Conservation (phyloP, 2,113 vertebrate species). For the Macrotis lagotis region DNA sequence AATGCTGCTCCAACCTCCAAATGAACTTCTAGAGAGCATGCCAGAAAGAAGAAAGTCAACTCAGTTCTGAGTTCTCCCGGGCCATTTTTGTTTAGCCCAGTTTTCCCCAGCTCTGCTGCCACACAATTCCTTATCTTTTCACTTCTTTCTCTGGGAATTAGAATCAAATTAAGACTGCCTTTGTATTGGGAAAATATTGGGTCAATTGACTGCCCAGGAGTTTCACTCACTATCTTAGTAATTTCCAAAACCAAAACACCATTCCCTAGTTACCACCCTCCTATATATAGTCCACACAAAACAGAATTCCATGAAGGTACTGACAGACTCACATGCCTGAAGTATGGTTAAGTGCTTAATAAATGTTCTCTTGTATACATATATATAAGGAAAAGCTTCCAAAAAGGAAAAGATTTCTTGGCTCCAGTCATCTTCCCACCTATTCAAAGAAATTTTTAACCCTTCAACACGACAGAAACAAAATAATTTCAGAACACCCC, state of each 20-base stretch:
- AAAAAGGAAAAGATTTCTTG: neutral
- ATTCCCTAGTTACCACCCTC: neutral
- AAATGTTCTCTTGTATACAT: neutral
- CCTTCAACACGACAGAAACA: neutral
- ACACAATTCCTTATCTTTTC: neutral
- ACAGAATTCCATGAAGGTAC: neutral
- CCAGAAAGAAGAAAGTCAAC: neutral
- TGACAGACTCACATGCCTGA: neutral
- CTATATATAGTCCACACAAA: neutral
- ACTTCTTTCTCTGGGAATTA: neutral
- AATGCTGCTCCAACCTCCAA: neutral
- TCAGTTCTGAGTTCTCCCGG: neutral
- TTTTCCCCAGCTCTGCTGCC: neutral
- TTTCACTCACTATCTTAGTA: neutral
- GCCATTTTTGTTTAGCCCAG: neutral
- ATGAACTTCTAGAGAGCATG: neutral
- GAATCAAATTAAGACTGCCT: neutral
- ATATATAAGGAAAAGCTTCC: neutral
- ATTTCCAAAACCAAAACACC: neutral
- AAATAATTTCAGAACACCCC: neutral
- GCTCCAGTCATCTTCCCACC: neutral
- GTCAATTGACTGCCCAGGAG: neutral
- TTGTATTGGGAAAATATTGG: neutral
- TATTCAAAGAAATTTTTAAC: neutral
- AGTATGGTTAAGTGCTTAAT: neutral